Base-by-base conservation (phyloP, 2,113 vertebrate genomes). In the Rhipidura dahli region DNA sequence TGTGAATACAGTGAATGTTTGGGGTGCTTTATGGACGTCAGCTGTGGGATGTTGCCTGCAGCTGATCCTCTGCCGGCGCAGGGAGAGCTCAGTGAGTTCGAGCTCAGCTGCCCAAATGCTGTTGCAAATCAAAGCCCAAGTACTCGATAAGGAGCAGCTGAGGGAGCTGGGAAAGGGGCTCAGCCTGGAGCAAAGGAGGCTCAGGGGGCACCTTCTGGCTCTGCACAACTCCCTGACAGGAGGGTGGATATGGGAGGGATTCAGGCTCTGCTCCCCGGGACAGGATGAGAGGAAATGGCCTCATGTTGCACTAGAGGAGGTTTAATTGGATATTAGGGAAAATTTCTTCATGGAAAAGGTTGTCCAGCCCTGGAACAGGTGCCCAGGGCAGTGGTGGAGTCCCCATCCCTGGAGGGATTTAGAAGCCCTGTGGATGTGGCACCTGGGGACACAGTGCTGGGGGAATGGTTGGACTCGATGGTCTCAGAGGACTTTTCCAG, bases 1-100 rank as follows among this genome's bases (percentile, higher is more conserved):
- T 0, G 1, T 9, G 30, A 4, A 0, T 8, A 1, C 0, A 4
- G 57, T 54, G 19, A 7, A 6, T 5, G 11, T 12, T 12, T 7
- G 45, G 54, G 73, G 33, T 1, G 39, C 40, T 56, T 26, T 28
- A 1, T 0, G 12, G 28, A 1, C 2, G 7, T 5, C 59, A 15
- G 68, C 17, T 53, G 23, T 0, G 35, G 65, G 45, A 0, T 1
- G 8, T 13, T 44, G 16, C 39, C 35, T 2, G 5, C 26, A 2
- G 56, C 21, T 4, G 26, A 28, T 20, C 13, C n/a, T 20, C 39
- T 4, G 1, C 9, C 1, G 8, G 30, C 40, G 14, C 5, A 7
- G 42, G 44, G 40, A 6, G 27, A 30, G 68, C 83, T 63, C n/a
- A 0, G 5, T 0, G 31, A 12, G 7, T 3, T 76, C 6, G 6